These are phyloP conservation scores for Ctenicera cuprea DNA, from an alignment of 2,888 invertebrate species.

Conservation along the genomic window DNA sequence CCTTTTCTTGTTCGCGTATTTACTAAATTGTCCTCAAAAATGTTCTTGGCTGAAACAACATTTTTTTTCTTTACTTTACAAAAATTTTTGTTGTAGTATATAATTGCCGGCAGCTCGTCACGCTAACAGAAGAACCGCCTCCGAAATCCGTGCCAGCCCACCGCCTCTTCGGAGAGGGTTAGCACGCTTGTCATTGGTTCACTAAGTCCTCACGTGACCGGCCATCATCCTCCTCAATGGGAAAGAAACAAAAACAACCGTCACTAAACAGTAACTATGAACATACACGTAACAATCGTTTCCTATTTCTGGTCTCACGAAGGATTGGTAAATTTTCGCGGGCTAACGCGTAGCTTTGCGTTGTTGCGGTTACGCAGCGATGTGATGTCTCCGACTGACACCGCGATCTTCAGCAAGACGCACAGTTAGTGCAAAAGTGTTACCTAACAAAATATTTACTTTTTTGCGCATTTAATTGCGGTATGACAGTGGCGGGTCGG, in stretches of 20 bases:
- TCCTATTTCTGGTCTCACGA: constrained; percentile 69
- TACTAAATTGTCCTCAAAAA: constrained; percentile 44
- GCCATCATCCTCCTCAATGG: constrained; percentile 72
- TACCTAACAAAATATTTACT: constrained; percentile 23
- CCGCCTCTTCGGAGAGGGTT: constrained; percentile 73
- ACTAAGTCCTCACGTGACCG: constrained; percentile 70
- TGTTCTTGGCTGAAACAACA: constrained; percentile 42
- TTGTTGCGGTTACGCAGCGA: constrained; percentile 45
- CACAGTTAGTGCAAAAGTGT: constrained; percentile 35
- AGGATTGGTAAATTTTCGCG: constrained; percentile 67
- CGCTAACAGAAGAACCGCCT: constrained; percentile 69
- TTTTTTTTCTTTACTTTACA: constrained; percentile 47
- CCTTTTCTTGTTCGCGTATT: constrained; percentile 27
- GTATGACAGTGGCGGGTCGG: constrained; percentile 43
- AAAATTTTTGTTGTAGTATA: constrained; percentile 60
- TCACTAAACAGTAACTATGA: constrained; percentile 72
- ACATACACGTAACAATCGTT: constrained; percentile 72
- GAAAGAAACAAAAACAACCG: constrained; percentile 74
- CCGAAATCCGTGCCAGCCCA: constrained; percentile 68
- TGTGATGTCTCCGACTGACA: constrained; percentile 37
- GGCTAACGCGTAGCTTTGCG: constrained; percentile 55
- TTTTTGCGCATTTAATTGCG: constrained; percentile 35
- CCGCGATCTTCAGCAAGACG: constrained; percentile 32
- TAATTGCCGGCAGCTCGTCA: constrained; percentile 70
- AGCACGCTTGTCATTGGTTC: constrained; percentile 70